Conservation (phyloP, 2,113 vertebrate genomes). For the Rhea pennata region DNA sequence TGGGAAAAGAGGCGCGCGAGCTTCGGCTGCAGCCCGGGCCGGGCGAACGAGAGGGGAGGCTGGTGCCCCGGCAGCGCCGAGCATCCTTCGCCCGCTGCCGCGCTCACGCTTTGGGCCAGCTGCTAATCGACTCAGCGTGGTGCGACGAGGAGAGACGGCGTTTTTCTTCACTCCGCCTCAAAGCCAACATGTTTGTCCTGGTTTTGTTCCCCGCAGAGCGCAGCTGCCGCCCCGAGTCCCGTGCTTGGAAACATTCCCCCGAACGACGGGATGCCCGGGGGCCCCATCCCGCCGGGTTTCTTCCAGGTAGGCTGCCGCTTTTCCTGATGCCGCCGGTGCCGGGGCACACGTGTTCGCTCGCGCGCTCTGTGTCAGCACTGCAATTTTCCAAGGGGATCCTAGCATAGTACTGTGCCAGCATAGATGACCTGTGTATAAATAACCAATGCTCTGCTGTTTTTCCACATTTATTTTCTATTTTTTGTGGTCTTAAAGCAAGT, state of each 20-base stretch:
- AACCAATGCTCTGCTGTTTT: constrained; percentile 14
- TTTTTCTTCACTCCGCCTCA: background rate
- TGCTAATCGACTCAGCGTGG: background rate
- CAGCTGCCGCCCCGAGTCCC: constrained; percentile 89
- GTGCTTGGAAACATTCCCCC: constrained; percentile 93
- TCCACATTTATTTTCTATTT: constrained; percentile 25
- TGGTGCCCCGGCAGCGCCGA: fast-evolving
- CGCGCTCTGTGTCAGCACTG: constrained; percentile 40
- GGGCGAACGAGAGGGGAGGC: background rate
- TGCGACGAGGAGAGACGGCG: background rate
- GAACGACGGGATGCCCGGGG: constrained; percentile 87
- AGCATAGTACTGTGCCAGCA: constrained; percentile 19
- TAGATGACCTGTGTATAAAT: constrained; percentile 42
- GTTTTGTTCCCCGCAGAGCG: constrained; percentile 81
- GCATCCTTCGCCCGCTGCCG: background rate
- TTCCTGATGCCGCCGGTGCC: background rate
- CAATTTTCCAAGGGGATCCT: background rate
- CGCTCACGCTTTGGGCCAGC: fast-evolving
- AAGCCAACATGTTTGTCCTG: background rate
- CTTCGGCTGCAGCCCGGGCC: background rate
- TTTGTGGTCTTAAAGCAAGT: constrained; percentile 37
- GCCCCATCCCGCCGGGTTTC: constrained; percentile 88
- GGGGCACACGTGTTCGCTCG: background rate
- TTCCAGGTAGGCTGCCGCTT: constrained; percentile 83
- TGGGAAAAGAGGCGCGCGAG: background rate